Evolutionary conservation across 2,888 invertebrate genomes (phyloP), one percentile per base, ranked within the genome.

Genomic region (Trichacis sp.): DNA sequence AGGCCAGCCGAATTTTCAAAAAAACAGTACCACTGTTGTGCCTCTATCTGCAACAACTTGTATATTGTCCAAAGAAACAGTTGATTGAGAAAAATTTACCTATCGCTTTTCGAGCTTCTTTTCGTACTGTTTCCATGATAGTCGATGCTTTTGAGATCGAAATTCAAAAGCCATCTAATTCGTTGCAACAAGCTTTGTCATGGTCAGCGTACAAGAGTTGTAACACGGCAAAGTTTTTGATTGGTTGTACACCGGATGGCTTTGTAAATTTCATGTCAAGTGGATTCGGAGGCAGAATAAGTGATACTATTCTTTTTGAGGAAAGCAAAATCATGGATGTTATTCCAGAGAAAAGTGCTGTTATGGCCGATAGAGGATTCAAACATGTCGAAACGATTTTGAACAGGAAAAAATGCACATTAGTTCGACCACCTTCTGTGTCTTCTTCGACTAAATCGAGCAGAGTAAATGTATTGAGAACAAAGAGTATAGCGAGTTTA

Each of bases 221-320:
- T 49, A 77, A 79, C 49, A 78, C 78, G 9, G 46, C 77, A 9
- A 81, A 81, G 60, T 79, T 76, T 64, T 63, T 79, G 29, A 64
- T 76, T 18, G 73, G 69, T 14, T 63, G 42, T 14, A 73, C 74
- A 5, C 75, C 69, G 8, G 61, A 67, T 73, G 61, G 76, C 4
- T 45, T 67, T 1, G 68, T 74, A 14, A 71, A 63, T 54, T 76
- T 66, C 61, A 57, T 77, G 15, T 73, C 74, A 15, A 49, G 58
- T 30, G 73, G 72, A 1, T 72, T 56, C 62, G 73, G 75, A n/a
- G 66, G 77, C 2, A 58, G 73, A 29, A 61, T 58, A 14, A 56
- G 65, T 14, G 73, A 74, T 48, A 49, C 20, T 30, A 30, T 55
- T 17, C 55, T 73, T 14, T 53, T 66, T n/a, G 42, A 65, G 36